phyloP scores from a whole-genome alignment of 2,113 vertebrate species.

The Chaetorhynchus papuensis region DNA sequence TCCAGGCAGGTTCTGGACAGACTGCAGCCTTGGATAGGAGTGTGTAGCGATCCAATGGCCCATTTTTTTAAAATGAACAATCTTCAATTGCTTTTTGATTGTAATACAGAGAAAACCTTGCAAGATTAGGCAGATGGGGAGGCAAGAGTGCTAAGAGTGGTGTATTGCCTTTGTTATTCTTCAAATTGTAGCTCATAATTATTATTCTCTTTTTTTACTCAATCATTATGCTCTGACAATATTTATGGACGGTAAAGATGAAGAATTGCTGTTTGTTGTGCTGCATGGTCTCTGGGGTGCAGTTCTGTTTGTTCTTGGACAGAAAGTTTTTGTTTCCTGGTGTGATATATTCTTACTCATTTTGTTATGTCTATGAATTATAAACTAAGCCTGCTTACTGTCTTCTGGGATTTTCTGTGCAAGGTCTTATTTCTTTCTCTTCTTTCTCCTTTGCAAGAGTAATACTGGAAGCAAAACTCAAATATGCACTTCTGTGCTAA shows the following conservation, averaged over 20 bases:
- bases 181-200: not conserved
- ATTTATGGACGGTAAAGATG: conserved; percentile 1
- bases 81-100: not conserved
- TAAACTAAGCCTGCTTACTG: not conserved
- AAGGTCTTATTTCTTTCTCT: not conserved
- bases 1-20: fast-evolving
- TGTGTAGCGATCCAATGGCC: not conserved
- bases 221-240: not conserved
- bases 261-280: not conserved
- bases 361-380: not conserved
- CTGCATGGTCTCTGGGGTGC: not conserved
- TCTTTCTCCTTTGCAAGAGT: not conserved
- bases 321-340: not conserved
- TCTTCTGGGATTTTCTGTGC: not conserved
- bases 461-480: not conserved
- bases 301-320: not conserved
- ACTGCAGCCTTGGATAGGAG: not conserved
- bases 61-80: not conserved
- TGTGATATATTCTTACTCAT: not conserved
- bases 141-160: not conserved
- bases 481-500: not conserved
- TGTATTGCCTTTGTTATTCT: not conserved
- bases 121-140: not conserved
- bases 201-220: not conserved
- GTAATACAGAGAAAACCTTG: not conserved